phyloP scores from a whole-genome alignment of 1,140 invertebrate species.

The Caenorhabditis tropicalis region DNA sequence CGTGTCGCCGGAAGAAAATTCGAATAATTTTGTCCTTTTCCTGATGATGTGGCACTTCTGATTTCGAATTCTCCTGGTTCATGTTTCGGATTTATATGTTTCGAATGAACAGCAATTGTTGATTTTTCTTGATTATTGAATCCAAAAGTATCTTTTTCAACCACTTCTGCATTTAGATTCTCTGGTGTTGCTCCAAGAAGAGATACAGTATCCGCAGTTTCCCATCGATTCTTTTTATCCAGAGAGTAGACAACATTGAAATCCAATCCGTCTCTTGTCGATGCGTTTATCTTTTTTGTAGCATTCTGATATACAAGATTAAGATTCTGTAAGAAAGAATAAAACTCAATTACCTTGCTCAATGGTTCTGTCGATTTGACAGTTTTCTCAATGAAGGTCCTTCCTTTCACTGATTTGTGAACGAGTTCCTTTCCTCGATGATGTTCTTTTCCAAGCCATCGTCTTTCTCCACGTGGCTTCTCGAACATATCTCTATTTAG shows the following conservation, averaged over 20 bases:
- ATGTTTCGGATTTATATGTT: background rate
- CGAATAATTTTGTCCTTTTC: constrained; percentile 7
- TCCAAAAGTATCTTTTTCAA: background rate
- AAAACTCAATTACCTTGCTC: background rate
- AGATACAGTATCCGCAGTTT: background rate
- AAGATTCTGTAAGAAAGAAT: background rate
- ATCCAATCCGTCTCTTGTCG: background rate
- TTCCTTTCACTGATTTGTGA: constrained; percentile 14
- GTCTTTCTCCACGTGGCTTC: constrained; percentile 24
- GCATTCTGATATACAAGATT: background rate
- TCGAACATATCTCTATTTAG: background rate
- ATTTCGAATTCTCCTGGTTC: background rate
- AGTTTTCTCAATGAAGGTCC: constrained; percentile 25
- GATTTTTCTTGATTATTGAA: background rate
- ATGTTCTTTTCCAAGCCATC: constrained; percentile 23
- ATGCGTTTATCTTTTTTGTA: background rate
- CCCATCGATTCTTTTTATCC: background rate
- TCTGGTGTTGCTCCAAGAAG: background rate
- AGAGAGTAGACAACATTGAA: constrained; percentile 9
- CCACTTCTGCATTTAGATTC: background rate
- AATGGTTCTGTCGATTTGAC: background rate
- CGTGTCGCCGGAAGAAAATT: background rate
- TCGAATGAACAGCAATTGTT: background rate
- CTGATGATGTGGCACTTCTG: background rate
- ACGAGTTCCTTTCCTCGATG: constrained; percentile 29